Evolutionary conservation across 2,888 invertebrate genomes (phyloP).

Genomic region (Ecliptopera silaceata): DNA sequence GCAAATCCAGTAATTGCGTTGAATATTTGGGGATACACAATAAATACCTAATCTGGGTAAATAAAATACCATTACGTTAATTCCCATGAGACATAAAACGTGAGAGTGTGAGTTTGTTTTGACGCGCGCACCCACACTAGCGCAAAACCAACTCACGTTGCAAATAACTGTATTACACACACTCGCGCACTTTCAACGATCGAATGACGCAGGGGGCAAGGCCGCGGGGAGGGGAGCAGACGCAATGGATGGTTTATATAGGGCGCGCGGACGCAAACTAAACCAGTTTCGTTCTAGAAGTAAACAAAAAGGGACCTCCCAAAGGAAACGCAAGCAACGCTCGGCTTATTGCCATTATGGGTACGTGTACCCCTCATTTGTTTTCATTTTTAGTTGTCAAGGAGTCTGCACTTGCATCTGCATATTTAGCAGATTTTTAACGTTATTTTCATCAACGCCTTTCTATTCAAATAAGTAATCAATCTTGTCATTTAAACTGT

Average conservation of each 20-base stretch:
- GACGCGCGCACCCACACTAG: slow-evolving; percentile 42
- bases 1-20: too few species aligned
- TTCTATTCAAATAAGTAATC: background rate
- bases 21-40: background rate
- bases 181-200: slow-evolving; percentile 37
- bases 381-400: slow-evolving; percentile 24
- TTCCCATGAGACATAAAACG: slow-evolving; percentile 9
- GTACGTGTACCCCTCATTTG: slow-evolving; percentile 57
- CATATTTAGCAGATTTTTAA: background rate
- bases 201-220: slow-evolving; percentile 63
- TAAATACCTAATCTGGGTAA: background rate
- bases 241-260: slow-evolving; percentile 67
- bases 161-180: slow-evolving; percentile 33
- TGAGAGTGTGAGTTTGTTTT: slow-evolving; percentile 44
- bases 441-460: background rate
- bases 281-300: slow-evolving; percentile 71
- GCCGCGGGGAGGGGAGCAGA: slow-evolving; percentile 36
- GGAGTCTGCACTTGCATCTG: slow-evolving; percentile 8
- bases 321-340: slow-evolving; percentile 46
- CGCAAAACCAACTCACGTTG: slow-evolving; percentile 33
- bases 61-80: slow-evolving; percentile 18
- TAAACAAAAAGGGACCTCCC: slow-evolving; percentile 63
- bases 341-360: slow-evolving; percentile 66
- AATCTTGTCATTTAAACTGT: background rate
- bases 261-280: slow-evolving; percentile 54